phyloP scores from a whole-genome alignment of 2,888 invertebrate species.

The Proisotoma minuta region DNA sequence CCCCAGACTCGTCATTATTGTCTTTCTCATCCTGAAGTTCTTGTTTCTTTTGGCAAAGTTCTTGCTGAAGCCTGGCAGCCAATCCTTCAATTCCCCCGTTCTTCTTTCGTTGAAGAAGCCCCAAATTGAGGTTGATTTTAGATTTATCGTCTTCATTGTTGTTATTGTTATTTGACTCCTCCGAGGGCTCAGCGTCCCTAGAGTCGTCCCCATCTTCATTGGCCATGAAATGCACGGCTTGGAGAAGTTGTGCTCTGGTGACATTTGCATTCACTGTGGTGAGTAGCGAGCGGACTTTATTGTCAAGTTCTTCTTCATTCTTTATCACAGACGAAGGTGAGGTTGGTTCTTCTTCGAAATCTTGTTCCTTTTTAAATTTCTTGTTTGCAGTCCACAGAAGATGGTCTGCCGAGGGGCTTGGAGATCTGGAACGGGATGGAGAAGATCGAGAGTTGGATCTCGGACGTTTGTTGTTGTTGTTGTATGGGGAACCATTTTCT shows the following conservation, averaged over 20 bases:
- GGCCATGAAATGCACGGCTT: slow-evolving; percentile 59
- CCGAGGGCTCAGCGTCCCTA: slow-evolving; percentile 20
- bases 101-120: slow-evolving; percentile 48
- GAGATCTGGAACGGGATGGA: slow-evolving; percentile 30
- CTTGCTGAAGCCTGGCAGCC: slow-evolving; percentile 52
- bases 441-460: slow-evolving; percentile 32
- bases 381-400: neutral
- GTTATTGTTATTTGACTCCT: slow-evolving; percentile 38
- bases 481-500: slow-evolving; percentile 7
- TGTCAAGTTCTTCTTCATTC: slow-evolving; percentile 42
- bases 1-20: slow-evolving; percentile 12
- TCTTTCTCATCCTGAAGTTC: slow-evolving; percentile 7
- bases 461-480: slow-evolving; percentile 20
- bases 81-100: slow-evolving; percentile 50
- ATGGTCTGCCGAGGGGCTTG: neutral
- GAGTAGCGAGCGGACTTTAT: slow-evolving; percentile 63
- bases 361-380: slow-evolving; percentile 31
- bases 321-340: neutral
- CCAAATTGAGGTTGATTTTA: slow-evolving; percentile 16
- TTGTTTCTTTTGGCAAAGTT: slow-evolving; percentile 48
- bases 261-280: slow-evolving; percentile 67
- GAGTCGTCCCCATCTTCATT: slow-evolving; percentile 24
- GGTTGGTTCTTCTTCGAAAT: neutral
- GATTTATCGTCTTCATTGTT: slow-evolving; percentile 31
- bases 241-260: slow-evolving; percentile 68